Conservation (phyloP, 1,140 invertebrate species). For the fruit fly (Drosophila melanogaster) region DNA sequence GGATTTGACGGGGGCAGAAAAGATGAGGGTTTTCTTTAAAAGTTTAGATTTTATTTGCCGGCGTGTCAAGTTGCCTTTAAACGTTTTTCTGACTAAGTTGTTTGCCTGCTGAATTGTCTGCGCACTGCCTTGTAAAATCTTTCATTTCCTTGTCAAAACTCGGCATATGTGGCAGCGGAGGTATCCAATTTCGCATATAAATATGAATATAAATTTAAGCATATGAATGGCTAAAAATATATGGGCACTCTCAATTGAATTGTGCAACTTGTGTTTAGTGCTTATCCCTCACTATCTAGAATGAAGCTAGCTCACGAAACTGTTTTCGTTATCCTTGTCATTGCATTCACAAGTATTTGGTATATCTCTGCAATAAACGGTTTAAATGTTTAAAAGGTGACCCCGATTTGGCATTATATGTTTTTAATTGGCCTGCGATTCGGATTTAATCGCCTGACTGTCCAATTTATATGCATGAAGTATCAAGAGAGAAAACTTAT, state of each 20-base stretch:
- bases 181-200: constrained; percentile 59
- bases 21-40: constrained; percentile 44
- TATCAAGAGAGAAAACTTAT: constrained; percentile 9
- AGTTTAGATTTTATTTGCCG: constrained; percentile 70
- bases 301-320: not conserved
- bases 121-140: constrained; percentile 74
- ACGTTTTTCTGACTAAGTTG: constrained; percentile 49
- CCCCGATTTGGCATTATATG: not conserved
- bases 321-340: not conserved
- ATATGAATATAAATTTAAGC: constrained; percentile 68
- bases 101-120: constrained; percentile 43
- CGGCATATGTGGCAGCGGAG: constrained; percentile 35
- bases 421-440: not conserved
- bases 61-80: constrained; percentile 78
- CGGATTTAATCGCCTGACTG: not conserved
- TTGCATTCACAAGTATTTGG: not conserved
- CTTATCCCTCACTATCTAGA: not conserved
- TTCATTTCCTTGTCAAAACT: constrained; percentile 63
- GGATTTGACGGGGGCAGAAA: not conserved
- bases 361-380: not conserved
- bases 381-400: not conserved
- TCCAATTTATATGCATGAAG: constrained; percentile 11
- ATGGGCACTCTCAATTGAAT: not conserved
- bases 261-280: not conserved
- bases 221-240: constrained; percentile 3